Evolutionary conservation across 37 sponge, comb jelly and placozoan genomes (phyloP).

Genomic region (Amphimedon queenslandica): DNA sequence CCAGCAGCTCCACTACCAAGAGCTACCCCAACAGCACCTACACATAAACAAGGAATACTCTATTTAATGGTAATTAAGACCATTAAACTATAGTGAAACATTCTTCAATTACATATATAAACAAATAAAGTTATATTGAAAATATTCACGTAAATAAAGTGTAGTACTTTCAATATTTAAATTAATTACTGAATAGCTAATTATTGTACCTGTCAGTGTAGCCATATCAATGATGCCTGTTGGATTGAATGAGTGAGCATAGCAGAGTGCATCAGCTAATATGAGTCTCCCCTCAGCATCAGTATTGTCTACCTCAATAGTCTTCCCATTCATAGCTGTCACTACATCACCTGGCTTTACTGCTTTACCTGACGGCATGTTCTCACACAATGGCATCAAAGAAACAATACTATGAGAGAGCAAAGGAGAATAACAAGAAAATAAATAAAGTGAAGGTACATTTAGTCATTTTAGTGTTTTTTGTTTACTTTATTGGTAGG

Average conservation of each 20-base stretch:
- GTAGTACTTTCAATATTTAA: too few species aligned
- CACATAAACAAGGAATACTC: not conserved
- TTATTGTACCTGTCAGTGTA: slow-evolving; percentile 69
- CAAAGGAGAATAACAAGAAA: not conserved
- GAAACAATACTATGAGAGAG: slow-evolving; percentile 47
- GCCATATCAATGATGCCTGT: slow-evolving; percentile 71
- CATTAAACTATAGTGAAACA: too few species aligned
- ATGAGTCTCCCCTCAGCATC: slow-evolving; percentile 95
- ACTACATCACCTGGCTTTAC: slow-evolving; percentile 94
- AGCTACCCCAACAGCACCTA: slow-evolving; percentile 69
- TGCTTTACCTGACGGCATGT: slow-evolving; percentile 90
- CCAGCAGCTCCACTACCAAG: slow-evolving; percentile 82
- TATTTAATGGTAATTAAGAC: not conserved
- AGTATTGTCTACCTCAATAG: slow-evolving; percentile 94
- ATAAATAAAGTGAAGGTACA: not conserved
- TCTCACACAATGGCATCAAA: slow-evolving; percentile 91
- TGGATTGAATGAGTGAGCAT: slow-evolving; percentile 82
- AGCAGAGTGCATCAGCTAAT: slow-evolving; percentile 90
- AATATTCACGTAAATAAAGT: not conserved
- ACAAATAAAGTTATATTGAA: not conserved
- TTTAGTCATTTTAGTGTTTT: not conserved
- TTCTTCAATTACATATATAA: too few species aligned
- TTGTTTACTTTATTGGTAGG: slow-evolving; percentile 31
- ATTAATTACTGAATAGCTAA: not conserved
- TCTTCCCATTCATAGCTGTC: slow-evolving; percentile 90